Base-by-base conservation (phyloP, 2,113 vertebrate genomes). In the Rhineura floridana region DNA sequence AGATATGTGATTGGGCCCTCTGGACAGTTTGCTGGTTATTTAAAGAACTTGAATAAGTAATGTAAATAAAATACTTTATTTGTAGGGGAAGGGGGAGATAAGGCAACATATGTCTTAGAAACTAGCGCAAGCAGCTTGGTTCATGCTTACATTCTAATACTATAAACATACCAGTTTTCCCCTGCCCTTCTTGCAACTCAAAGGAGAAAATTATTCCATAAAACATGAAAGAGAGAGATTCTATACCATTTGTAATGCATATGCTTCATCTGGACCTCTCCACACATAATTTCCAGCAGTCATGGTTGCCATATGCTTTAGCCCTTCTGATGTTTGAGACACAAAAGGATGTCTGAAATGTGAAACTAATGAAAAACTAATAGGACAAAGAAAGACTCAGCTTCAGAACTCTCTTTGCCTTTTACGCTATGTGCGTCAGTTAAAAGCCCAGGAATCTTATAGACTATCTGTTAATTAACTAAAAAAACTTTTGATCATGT, bases 351-450 rank as follows among this genome's bases (percentile, higher is more conserved):
- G 42, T 90, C 73, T 48, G 52, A 94, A 86, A 91, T 88, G 67
- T 79, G 39, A 94, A 94, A 90, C 10, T 90, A 91, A 83, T 94
- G 69, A 92, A 87, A 93, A 92, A 80, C 50, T 91, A 94, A 85
- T n/a, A 91, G 55, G 84, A 89, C 65, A 72, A 87, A 93, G 42
- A 83, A 72, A 39, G 11, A 82, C 42, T 69, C 87, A 3, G 44
- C 83, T 75, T 87, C 85, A 4, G 33, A 84, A 91, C 67, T 78
- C 73, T 42, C n/a, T 55, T 88, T 84, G 62, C 52, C 42, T 91
- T 84, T 36, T 59, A 88, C 17, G 75, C 30, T 72, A 44, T 36
- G 86, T 83, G 0, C 36, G 52, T 33, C 39, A 3, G 48, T 21
- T 44, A 87, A 72, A 87, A 89, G 67, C n/a, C 65, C 0, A 0